Conservation (phyloP, 1,140 invertebrate genomes). For the Rhynchophorus ferrugineus region DNA sequence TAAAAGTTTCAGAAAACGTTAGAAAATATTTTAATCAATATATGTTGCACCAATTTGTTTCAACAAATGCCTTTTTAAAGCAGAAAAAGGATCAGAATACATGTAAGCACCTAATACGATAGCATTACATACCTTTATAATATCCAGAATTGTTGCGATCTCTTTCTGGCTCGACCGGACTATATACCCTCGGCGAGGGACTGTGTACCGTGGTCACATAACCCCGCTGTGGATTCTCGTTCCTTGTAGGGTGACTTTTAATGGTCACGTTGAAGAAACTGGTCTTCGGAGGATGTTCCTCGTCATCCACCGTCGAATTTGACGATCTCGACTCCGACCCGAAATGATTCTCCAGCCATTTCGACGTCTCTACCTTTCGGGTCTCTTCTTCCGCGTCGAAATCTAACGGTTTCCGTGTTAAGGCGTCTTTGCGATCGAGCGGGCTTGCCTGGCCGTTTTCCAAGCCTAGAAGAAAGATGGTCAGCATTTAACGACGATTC, state of each 20-base stretch:
- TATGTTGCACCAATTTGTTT: too few species aligned
- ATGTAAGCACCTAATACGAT: too few species aligned
- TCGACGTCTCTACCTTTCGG: conserved; percentile 77
- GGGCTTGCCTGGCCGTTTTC: conserved; percentile 38
- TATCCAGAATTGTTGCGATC: conserved; percentile 29
- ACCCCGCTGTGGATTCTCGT: conserved; percentile 30
- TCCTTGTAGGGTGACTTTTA: conserved; percentile 53
- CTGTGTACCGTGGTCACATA: conserved; percentile 26
- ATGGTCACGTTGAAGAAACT: conserved; percentile 72
- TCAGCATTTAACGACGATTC: too few species aligned
- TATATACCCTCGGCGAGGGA: conserved; percentile 25
- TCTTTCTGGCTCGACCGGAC: conserved; percentile 30
- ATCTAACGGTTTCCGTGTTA: conserved; percentile 70
- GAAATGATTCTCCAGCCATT: conserved; percentile 84
- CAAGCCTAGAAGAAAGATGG: conserved; percentile 30
- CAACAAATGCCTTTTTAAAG: too few species aligned
- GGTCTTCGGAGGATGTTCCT: conserved; percentile 51
- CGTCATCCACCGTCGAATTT: conserved; percentile 50
- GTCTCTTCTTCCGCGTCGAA: conserved; percentile 83
- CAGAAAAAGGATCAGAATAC: too few species aligned
- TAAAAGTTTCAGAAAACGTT: too few species aligned
- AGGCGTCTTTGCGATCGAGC: conserved; percentile 65
- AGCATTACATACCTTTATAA: conserved; percentile 30
- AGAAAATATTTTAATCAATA: too few species aligned
- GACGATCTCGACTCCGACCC: conserved; percentile 76